These are phyloP conservation scores for Oscheius sp. DNA, from an alignment of 1,140 invertebrate species.

Conservation along the genomic window DNA sequence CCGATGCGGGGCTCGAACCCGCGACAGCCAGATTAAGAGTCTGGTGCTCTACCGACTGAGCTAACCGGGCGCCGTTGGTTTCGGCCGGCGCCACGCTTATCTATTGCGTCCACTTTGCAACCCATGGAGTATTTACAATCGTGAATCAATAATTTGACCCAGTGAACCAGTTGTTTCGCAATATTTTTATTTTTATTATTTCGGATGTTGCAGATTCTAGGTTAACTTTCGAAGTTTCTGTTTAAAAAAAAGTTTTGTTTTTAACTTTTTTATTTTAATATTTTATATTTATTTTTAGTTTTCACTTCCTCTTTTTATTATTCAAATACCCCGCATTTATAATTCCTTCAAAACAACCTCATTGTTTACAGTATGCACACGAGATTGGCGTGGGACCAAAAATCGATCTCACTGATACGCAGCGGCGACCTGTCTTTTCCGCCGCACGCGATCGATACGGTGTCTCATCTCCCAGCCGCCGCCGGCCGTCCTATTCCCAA, in stretches of 20 bases:
- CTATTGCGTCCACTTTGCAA: neutral
- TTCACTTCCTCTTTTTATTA: neutral
- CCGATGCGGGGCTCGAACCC: neutral
- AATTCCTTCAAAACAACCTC: too few relatives aligned
- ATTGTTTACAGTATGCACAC: too few relatives aligned
- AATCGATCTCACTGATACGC: too few relatives aligned
- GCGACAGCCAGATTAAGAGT: neutral
- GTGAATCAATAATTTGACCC: neutral
- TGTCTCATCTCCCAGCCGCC: too few relatives aligned
- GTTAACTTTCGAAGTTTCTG: neutral
- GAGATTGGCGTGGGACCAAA: too few relatives aligned
- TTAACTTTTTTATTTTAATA: neutral
- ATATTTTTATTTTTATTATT: neutral
- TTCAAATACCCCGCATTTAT: neutral
- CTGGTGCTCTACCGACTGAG: neutral
- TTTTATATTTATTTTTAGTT: neutral
- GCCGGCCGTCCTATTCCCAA: too few relatives aligned
- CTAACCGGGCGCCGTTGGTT: neutral
- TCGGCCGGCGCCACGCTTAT: neutral
- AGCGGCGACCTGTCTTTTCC: too few relatives aligned
- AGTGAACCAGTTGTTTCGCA: neutral
- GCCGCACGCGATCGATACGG: too few relatives aligned
- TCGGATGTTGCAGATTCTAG: neutral
- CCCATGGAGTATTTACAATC: neutral
- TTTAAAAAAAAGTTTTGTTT: neutral